Evolutionary conservation across 1,140 invertebrate genomes (phyloP).

Genomic region (Drosophila parvula): DNA sequence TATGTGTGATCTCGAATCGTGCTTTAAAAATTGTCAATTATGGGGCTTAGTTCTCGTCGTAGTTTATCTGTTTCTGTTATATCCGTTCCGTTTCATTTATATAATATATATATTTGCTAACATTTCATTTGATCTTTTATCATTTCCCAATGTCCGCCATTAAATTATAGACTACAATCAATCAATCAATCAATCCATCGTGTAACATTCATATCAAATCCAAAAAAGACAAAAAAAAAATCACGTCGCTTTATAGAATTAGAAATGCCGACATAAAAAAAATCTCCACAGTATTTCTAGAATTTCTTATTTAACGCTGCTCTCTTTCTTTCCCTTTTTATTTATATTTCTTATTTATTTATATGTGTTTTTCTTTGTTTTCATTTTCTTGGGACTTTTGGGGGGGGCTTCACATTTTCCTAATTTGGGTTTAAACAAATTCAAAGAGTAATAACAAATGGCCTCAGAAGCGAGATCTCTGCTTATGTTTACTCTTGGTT

Average conservation of each 20-base stretch:
- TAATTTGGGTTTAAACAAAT: conserved; percentile 51
- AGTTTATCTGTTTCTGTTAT: conserved; percentile 18
- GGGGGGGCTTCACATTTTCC: conserved; percentile 37
- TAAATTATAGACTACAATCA: conserved; percentile 61
- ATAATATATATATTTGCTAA: conserved; percentile 62
- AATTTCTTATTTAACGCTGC: conserved; percentile 38
- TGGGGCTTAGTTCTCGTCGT: conserved; percentile 60
- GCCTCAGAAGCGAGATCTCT: conserved; percentile 36
- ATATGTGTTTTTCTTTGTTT: not conserved
- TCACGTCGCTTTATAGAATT: conserved; percentile 43
- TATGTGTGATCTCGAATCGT: conserved; percentile 74
- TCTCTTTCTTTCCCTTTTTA: conserved; percentile 1
- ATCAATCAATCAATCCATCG: conserved; percentile 48
- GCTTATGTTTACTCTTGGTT: conserved; percentile 22
- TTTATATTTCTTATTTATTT: conserved; percentile 6
- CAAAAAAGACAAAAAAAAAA: conserved; percentile 60
- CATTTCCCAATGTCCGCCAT: conserved; percentile 24
- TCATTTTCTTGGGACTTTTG: not conserved
- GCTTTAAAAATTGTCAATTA: conserved; percentile 79
- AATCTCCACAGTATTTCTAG: conserved; percentile 54
- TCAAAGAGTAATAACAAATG: conserved; percentile 46
- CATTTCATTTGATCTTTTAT: conserved; percentile 47
- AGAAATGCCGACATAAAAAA: conserved; percentile 53
- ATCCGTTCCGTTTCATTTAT: not conserved
- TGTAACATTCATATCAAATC: conserved; percentile 75